A percentile compares a stretch with the other conserved stretches of the same genome.
Conservation (phyloP, 2,797 vertebrate species). For the Phalanger gymnotis region DNA sequence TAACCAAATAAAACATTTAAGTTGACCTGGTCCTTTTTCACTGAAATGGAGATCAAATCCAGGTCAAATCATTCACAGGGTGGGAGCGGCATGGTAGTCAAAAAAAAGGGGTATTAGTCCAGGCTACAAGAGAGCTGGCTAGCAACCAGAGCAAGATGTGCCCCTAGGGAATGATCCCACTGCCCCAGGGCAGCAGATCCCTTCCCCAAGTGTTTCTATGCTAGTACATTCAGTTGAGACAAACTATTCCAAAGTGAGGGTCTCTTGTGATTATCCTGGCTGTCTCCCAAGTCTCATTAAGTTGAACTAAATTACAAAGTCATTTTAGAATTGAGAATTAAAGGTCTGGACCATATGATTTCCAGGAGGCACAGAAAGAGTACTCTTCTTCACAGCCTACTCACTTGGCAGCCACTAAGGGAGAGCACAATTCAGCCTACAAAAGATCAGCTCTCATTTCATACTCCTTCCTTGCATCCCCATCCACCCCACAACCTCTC, state of each 20-base stretch:
- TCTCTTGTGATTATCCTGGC: neutral
- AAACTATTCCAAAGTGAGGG: neutral
- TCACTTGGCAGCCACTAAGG: neutral
- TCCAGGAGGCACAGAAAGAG: neutral
- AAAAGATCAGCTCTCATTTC: neutral
- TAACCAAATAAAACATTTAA: neutral
- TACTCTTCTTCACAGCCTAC: neutral
- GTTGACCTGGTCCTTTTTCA: neutral
- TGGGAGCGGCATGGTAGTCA: fast-evolving
- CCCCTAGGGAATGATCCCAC: too few species aligned
- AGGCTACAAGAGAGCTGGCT: neutral
- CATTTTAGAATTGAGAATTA: neutral
- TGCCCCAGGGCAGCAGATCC: neutral
- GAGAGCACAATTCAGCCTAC: neutral
- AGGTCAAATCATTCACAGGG: neutral
- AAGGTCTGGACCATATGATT: neutral
- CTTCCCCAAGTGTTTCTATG: neutral
- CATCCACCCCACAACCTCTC: neutral
- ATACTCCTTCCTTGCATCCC: fast-evolving
- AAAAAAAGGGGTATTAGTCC: neutral
- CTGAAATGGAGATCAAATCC: neutral
- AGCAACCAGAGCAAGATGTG: neutral
- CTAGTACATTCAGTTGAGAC: fast-evolving
- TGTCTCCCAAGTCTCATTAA: neutral
- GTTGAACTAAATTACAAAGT: neutral